Evolutionary conservation across 2,113 vertebrate genomes (phyloP).

Genomic region (Neodontobutis hainanensis): DNA sequence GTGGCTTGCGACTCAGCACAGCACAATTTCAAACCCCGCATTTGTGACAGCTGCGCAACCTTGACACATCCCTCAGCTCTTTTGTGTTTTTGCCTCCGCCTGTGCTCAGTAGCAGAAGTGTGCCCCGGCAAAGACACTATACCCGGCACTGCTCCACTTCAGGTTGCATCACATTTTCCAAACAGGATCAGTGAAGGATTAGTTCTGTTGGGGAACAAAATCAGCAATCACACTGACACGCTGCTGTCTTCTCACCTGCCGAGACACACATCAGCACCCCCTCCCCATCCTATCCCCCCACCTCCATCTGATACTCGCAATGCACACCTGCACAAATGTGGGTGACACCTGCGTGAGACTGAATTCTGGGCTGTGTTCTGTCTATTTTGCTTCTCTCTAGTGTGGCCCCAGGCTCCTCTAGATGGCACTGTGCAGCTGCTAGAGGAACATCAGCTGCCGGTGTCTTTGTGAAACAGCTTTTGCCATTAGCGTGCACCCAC

Average conservation of each 20-base stretch:
- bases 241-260: constrained; percentile 51
- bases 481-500: constrained; percentile 30
- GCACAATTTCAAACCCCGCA: constrained; percentile 36
- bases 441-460: constrained; percentile 9
- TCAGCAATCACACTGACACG: constrained; percentile 67
- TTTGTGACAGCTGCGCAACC: constrained; percentile 49
- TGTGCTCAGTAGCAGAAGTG: constrained; percentile 32
- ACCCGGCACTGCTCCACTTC: constrained; percentile 51
- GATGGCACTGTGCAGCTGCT: constrained; percentile 81
- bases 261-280: constrained; percentile 53
- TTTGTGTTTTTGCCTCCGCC: constrained; percentile 25
- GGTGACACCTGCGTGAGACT: constrained; percentile 45
- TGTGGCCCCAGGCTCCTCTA: constrained; percentile 56
- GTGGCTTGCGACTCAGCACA: constrained; percentile 26
- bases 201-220: constrained; percentile 63
- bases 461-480: constrained; percentile 24
- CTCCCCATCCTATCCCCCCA: constrained; percentile 12
- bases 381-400: neutral
- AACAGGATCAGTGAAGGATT: constrained; percentile 71
- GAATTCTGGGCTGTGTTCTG: neutral
- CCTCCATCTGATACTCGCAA: constrained; percentile 57
- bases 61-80: constrained; percentile 20
- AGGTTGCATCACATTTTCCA: constrained; percentile 68
- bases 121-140: constrained; percentile 45
- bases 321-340: constrained; percentile 71